These are phyloP conservation scores for Caenorhabditis angaria DNA, from an alignment of 2,888 invertebrate genomes.

Conservation along the genomic window DNA sequence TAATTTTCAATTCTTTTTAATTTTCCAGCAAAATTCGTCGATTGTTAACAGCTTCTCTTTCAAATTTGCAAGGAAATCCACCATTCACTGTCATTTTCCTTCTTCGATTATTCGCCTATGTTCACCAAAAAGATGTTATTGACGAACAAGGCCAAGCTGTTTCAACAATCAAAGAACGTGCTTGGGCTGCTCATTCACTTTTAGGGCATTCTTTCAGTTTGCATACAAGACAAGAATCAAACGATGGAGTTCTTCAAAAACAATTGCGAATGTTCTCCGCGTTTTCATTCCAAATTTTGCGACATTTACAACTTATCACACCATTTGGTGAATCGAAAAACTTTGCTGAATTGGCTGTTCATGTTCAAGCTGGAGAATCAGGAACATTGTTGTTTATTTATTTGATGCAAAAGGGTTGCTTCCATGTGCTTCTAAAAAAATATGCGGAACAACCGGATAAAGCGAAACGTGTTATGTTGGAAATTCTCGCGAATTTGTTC, in stretches of 20 bases:
- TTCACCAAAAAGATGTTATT: constrained; percentile 56
- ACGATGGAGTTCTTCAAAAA: constrained; percentile 49
- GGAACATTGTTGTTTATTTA: constrained; percentile 69
- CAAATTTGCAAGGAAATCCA: constrained; percentile 69
- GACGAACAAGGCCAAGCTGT: constrained; percentile 39
- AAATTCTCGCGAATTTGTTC: constrained; percentile 65
- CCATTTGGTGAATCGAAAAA: constrained; percentile 61
- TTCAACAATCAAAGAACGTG: constrained; percentile 42
- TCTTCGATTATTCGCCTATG: constrained; percentile 64
- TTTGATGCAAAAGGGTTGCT: constrained; percentile 63
- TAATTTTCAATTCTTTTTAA: background rate
- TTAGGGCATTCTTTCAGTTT: constrained; percentile 65
- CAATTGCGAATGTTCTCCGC: constrained; percentile 62
- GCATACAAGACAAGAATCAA: constrained; percentile 56
- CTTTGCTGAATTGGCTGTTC: constrained; percentile 63
- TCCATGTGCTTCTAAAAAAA: constrained; percentile 58
- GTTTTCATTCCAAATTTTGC: constrained; percentile 67
- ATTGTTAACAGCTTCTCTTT: constrained; percentile 68
- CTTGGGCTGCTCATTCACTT: constrained; percentile 58
- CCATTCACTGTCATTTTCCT: constrained; percentile 69
- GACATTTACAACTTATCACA: constrained; percentile 64
- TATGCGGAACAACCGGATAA: constrained; percentile 37
- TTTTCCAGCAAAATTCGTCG: constrained; percentile 69
- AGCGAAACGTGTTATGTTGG: constrained; percentile 57
- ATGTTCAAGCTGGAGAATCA: constrained; percentile 57